Evolutionary conservation across 2,113 vertebrate genomes (phyloP).

Genomic region (Aegithalos caudatus): DNA sequence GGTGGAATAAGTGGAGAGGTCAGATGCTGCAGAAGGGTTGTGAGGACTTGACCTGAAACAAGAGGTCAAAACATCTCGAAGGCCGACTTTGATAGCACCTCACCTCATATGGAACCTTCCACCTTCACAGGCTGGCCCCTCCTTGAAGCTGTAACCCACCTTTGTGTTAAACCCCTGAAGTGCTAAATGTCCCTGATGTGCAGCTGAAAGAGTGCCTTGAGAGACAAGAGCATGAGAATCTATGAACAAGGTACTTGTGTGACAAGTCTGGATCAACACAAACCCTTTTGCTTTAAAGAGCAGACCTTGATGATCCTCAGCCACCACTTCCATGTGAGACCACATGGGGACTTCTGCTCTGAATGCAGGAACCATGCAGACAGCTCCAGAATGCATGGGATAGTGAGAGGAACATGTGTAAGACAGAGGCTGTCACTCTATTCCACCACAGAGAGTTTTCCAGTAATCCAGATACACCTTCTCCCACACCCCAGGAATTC

Average conservation of each 20-base stretch:
- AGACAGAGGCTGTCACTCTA: not conserved
- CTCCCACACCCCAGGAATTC: not conserved
- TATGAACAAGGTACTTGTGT: not conserved
- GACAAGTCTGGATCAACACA: not conserved
- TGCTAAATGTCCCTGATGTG: not conserved
- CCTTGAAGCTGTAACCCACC: not conserved
- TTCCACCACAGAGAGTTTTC: not conserved
- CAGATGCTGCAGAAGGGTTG: slow-evolving; percentile 84
- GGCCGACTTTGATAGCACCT: not conserved
- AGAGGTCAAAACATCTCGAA: slow-evolving; percentile 41
- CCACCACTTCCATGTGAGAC: not conserved
- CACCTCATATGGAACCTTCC: not conserved
- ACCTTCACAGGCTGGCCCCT: not conserved
- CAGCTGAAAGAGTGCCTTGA: not conserved
- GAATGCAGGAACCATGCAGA: not conserved
- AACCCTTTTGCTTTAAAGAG: not conserved
- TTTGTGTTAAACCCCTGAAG: not conserved
- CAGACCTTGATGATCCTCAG: not conserved
- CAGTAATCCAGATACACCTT: not conserved
- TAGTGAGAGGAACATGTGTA: not conserved
- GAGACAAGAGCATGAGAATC: not conserved
- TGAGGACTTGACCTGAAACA: slow-evolving; percentile 80
- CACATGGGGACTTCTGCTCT: not conserved
- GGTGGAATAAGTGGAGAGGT: slow-evolving; percentile 90
- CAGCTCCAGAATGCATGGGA: not conserved